Conservation (phyloP, 1,140 invertebrate genomes). For the Papilio polytes region DNA sequence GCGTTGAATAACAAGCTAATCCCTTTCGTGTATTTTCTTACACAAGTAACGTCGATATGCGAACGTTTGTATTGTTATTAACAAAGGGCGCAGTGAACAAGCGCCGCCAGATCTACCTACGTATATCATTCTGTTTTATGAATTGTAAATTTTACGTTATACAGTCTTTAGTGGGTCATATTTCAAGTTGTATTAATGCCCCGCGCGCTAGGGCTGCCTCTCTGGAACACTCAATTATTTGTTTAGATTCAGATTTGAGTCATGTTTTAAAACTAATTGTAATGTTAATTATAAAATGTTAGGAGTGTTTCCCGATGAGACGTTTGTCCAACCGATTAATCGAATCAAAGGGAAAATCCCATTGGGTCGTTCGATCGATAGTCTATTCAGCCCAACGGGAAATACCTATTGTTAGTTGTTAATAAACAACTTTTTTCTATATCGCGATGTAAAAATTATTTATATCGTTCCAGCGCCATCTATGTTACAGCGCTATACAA, state of each 20-base stretch:
- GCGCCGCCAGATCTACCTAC: constrained; percentile 51
- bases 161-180: constrained; percentile 77
- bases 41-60: constrained; percentile 13
- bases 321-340: no score
- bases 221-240: not conserved
- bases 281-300: no score
- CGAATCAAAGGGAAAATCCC: no score
- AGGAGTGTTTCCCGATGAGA: no score
- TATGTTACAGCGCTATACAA: not conserved
- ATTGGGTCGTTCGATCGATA: no score
- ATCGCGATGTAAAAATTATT: not conserved
- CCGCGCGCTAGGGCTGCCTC: constrained; percentile 55
- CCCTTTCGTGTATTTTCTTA: not conserved
- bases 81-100: constrained; percentile 14
- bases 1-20: not conserved
- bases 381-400: no score
- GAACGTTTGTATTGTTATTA: constrained; percentile 18
- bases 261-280: no score
- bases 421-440: not conserved
- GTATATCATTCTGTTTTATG: constrained; percentile 79
- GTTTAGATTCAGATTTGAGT: not conserved
- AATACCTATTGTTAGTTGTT: not conserved
- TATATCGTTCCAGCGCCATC: not conserved
- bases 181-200: constrained; percentile 74
- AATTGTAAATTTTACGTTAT: constrained; percentile 81